phyloP scores from a whole-genome alignment of 2,888 invertebrate species.

The Ariolimax columbianus region DNA sequence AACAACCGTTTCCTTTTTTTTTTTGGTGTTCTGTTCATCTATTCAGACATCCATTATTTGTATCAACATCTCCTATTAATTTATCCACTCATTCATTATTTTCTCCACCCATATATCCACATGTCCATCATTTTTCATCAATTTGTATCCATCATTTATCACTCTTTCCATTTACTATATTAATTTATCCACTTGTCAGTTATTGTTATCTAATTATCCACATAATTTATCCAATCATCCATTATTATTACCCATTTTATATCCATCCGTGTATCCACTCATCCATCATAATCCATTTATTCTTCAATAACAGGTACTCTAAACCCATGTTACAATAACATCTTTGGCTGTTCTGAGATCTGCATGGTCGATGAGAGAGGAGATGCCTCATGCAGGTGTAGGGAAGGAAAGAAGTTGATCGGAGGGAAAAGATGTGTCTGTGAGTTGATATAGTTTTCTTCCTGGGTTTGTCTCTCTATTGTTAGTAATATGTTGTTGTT shows the following conservation, averaged over 20 bases:
- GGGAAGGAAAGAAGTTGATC: constrained; percentile 80
- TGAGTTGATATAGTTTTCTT: constrained; percentile 39
- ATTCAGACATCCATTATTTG: too few species aligned
- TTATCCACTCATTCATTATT: too few species aligned
- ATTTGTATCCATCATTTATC: too few species aligned
- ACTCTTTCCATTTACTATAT: not conserved
- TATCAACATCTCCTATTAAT: too few species aligned
- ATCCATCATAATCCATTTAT: not conserved
- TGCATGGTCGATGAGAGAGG: constrained; percentile 83
- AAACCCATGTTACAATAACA: constrained; percentile 86
- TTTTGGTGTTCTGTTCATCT: too few species aligned
- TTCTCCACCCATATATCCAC: too few species aligned
- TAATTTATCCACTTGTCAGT: not conserved
- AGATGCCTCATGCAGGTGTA: constrained; percentile 84
- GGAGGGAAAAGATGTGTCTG: constrained; percentile 81
- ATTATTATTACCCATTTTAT: not conserved
- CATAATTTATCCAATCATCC: not conserved
- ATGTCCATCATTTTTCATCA: too few species aligned
- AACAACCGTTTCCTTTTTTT: too few species aligned
- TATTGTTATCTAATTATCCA: too few species aligned
- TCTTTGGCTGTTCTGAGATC: constrained; percentile 89
- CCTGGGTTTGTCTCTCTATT: not conserved
- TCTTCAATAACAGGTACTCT: constrained; percentile 78
- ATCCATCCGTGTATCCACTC: too few species aligned
- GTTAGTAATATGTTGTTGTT: too few species aligned